phyloP scores from a whole-genome alignment of 2,888 invertebrate species.

The Drosophila kanekoi region DNA sequence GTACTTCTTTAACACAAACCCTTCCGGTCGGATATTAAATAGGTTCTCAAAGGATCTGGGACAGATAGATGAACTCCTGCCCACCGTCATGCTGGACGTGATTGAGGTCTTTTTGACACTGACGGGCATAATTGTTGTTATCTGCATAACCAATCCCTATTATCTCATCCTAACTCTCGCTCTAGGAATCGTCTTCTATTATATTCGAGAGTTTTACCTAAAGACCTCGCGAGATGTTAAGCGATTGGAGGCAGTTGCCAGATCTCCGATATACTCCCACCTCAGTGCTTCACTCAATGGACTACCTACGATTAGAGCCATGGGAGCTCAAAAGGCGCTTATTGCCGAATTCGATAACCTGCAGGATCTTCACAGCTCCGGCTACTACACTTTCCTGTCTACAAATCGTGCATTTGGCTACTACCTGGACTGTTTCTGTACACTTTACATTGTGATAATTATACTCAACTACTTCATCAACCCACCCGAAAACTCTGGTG shows the following conservation, averaged over 20 bases:
- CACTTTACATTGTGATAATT: conserved; percentile 93
- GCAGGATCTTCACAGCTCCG: conserved; percentile 94
- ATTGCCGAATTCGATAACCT: conserved; percentile 92
- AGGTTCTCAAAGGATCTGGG: conserved; percentile 95
- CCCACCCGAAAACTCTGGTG: conserved; percentile 88
- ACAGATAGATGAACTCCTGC: conserved; percentile 85
- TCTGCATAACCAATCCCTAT: conserved; percentile 91
- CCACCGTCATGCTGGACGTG: conserved; percentile 84
- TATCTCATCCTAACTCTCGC: conserved; percentile 89
- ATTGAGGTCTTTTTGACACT: conserved; percentile 91
- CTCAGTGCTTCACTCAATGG: conserved; percentile 95
- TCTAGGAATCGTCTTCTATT: conserved; percentile 90
- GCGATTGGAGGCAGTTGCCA: conserved; percentile 91
- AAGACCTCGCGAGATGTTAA: conserved; percentile 93
- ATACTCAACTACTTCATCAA: conserved; percentile 93
- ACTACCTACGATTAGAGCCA: conserved; percentile 95
- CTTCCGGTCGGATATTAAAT: conserved; percentile 92
- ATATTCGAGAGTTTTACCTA: conserved; percentile 91
- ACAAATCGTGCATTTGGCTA: conserved; percentile 97
- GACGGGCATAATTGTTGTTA: conserved; percentile 91
- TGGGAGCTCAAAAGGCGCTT: conserved; percentile 92
- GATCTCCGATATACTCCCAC: conserved; percentile 97
- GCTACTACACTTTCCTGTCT: conserved; percentile 95
- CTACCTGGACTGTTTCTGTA: conserved; percentile 95
- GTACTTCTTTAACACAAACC: conserved; percentile 94